Percentiles rank a stretch among this genome's conserved stretches.
phyloP scores from a whole-genome alignment of 2,888 invertebrate species.

The Plebejus melissa region DNA sequence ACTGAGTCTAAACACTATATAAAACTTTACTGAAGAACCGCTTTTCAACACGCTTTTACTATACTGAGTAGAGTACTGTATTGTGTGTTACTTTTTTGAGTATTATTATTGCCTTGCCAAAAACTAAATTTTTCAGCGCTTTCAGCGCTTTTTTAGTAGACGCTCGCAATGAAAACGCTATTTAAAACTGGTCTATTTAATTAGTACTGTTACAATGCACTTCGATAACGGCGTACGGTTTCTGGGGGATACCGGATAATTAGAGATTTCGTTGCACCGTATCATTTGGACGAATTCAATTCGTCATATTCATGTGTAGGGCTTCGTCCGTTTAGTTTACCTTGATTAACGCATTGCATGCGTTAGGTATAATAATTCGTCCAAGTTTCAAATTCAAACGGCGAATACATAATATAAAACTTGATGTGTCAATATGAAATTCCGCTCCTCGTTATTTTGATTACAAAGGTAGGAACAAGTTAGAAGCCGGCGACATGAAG shows the following conservation, averaged over 20 bases:
- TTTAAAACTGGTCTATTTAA: slow-evolving; percentile 22
- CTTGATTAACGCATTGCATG: background rate
- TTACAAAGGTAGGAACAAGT: too few relatives aligned
- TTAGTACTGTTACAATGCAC: slow-evolving; percentile 19
- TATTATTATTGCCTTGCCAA: background rate
- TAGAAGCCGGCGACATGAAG: too few relatives aligned
- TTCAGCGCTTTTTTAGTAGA: background rate
- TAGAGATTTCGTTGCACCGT: slow-evolving; percentile 17
- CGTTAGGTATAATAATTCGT: background rate
- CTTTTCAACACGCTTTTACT: too few relatives aligned
- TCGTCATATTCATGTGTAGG: slow-evolving; percentile 8
- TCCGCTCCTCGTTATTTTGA: too few relatives aligned
- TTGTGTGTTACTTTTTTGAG: too few relatives aligned
- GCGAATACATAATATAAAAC: too few relatives aligned
- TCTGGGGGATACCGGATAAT: slow-evolving; percentile 5
- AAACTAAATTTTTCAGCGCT: background rate
- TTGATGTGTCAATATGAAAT: too few relatives aligned
- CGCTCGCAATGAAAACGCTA: background rate
- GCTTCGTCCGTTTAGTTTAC: background rate
- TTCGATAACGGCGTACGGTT: background rate
- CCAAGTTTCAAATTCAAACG: background rate
- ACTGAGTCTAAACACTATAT: too few relatives aligned
- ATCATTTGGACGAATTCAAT: slow-evolving; percentile 8
- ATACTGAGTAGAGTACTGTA: too few relatives aligned
- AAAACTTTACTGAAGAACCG: too few relatives aligned